These are phyloP conservation scores for Carcina quercana DNA, from an alignment of 2,888 invertebrate species.

Conservation along the genomic window DNA sequence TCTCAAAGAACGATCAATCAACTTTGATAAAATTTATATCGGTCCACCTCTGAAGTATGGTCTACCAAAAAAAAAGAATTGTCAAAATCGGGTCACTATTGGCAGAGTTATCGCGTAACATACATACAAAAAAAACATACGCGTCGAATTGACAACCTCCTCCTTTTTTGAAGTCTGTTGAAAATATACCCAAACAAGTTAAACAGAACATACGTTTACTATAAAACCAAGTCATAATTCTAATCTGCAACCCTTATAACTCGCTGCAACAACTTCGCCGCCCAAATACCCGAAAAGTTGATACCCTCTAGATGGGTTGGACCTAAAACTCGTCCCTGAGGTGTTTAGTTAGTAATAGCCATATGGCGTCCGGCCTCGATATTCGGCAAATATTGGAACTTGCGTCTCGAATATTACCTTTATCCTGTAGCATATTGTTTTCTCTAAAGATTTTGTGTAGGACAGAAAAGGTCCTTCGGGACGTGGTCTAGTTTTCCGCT, in stretches of 20 bases:
- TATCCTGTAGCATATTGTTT: conserved; percentile 11
- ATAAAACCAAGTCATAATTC: background rate
- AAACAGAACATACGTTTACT: no score
- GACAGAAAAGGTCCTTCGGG: no score
- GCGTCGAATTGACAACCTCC: no score
- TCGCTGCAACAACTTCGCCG: background rate
- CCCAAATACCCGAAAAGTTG: conserved; percentile 24
- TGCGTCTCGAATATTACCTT: conserved; percentile 11
- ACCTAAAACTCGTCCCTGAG: conserved; percentile 15
- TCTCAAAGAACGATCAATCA: no score
- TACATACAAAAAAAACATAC: no score
- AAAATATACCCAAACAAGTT: no score
- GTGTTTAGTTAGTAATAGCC: conserved; percentile 26
- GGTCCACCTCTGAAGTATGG: no score
- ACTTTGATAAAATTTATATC: no score
- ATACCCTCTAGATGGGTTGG: conserved; percentile 28
- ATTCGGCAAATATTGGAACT: conserved; percentile 19
- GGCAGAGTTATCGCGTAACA: no score
- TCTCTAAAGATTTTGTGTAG: background rate
- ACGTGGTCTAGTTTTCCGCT: background rate
- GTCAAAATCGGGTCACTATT: no score
- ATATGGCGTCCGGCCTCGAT: conserved; percentile 24
- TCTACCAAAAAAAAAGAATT: no score
- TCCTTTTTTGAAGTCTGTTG: no score
- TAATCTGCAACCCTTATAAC: background rate